Conservation (phyloP, 1,140 invertebrate genomes). For the Drosophila nebulosa region DNA sequence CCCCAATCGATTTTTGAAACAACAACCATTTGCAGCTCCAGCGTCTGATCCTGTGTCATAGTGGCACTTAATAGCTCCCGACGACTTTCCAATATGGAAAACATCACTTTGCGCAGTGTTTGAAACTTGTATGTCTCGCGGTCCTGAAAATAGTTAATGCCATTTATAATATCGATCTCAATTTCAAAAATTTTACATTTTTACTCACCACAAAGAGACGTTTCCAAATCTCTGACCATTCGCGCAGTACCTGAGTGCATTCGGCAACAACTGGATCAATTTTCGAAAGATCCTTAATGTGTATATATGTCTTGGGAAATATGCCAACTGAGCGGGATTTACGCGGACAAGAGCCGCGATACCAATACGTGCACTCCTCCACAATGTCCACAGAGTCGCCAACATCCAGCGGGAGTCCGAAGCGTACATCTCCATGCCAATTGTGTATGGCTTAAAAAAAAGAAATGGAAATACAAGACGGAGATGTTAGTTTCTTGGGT, state of each 20-base stretch:
- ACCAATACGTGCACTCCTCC: slow-evolving; percentile 94
- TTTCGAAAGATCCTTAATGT: slow-evolving; percentile 88
- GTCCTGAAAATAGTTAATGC: slow-evolving; percentile 83
- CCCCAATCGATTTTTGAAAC: slow-evolving; percentile 97
- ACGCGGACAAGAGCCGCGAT: slow-evolving; percentile 89
- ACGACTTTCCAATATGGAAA: slow-evolving; percentile 92
- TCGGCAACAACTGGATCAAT: slow-evolving; percentile 94
- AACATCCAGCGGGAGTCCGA: slow-evolving; percentile 91
- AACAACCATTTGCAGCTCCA: slow-evolving; percentile 92
- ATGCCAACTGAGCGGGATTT: slow-evolving; percentile 91
- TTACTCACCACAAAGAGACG: slow-evolving; percentile 89
- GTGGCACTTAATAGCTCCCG: slow-evolving; percentile 91
- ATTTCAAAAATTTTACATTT: background rate
- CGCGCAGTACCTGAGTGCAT: slow-evolving; percentile 93
- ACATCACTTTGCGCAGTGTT: slow-evolving; percentile 92
- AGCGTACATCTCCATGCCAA: slow-evolving; percentile 91
- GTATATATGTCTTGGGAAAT: slow-evolving; percentile 90
- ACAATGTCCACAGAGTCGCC: slow-evolving; percentile 95
- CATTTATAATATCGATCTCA: background rate
- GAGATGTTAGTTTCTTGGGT: slow-evolving; percentile 3
- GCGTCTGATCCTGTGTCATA: slow-evolving; percentile 93
- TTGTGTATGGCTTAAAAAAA: slow-evolving; percentile 89
- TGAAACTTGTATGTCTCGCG: slow-evolving; percentile 91
- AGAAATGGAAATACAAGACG: slow-evolving; percentile 5
- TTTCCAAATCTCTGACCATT: slow-evolving; percentile 97